Percentiles rank a stretch among this genome's conserved stretches.
Conservation (phyloP, 2,113 vertebrate species). For the Nerophis lumbriciformis region DNA sequence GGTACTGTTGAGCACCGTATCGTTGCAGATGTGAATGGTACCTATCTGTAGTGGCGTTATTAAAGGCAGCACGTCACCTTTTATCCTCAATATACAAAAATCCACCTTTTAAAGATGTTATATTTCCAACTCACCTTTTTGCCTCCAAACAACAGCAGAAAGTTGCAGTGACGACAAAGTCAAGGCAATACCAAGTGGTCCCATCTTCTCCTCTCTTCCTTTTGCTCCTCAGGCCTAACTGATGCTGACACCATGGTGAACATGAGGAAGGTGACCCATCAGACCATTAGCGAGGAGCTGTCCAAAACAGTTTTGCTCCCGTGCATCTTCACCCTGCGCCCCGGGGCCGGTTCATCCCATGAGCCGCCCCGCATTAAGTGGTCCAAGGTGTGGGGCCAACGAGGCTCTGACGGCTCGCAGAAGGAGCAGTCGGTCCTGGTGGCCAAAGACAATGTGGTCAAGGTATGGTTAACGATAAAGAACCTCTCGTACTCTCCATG, state of each 20-base stretch:
- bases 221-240: conserved; percentile 61
- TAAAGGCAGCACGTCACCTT: too few relatives aligned
- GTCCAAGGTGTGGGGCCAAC: conserved; percentile 87
- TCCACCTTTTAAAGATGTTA: too few relatives aligned
- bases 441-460: conserved; percentile 88
- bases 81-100: too few relatives aligned
- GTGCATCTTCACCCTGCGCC: conserved; percentile 81
- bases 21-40: too few relatives aligned
- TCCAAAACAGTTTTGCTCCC: conserved; percentile 82
- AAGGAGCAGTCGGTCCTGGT: conserved; percentile 85
- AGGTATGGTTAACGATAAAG: conserved; percentile 51
- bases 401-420: conserved; percentile 71
- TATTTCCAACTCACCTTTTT: too few relatives aligned
- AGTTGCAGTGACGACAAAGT: too few relatives aligned
- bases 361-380: conserved; percentile 90
- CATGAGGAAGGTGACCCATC: conserved; percentile 82
- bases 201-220: conserved; percentile 15
- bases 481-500: not conserved
- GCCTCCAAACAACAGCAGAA: too few relatives aligned
- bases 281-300: conserved; percentile 73
- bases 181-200: not conserved
- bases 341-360: conserved; percentile 44
- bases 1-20: too few relatives aligned
- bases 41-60: too few relatives aligned
- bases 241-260: conserved; percentile 76